Evolutionary conservation across 2,113 vertebrate species (phyloP).

Genomic region (Catharus minimus): DNA sequence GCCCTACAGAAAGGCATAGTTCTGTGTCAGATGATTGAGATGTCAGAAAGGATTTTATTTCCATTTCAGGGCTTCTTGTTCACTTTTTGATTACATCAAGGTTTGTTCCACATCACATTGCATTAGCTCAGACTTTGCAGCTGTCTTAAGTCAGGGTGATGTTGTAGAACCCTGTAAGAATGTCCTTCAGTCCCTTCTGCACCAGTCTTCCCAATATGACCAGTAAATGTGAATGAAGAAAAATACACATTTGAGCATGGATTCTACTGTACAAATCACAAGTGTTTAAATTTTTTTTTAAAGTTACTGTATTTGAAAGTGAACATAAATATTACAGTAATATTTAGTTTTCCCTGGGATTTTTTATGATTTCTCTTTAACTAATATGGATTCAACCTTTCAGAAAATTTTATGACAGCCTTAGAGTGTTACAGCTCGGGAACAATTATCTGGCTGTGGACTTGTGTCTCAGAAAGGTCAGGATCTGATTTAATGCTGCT

Average conservation of each 20-base stretch:
- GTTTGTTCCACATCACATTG: neutral
- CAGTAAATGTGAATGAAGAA: neutral
- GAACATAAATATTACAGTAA: conserved; percentile 5
- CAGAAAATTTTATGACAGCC: conserved; percentile 33
- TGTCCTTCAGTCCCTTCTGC: neutral
- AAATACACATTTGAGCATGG: neutral
- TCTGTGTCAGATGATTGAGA: neutral
- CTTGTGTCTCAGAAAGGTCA: conserved; percentile 39
- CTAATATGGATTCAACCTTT: conserved; percentile 34
- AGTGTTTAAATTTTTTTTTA: neutral
- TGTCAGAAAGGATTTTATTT: neutral
- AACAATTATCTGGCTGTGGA: neutral
- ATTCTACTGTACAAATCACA: neutral
- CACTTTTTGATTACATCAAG: neutral
- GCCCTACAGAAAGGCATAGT: neutral
- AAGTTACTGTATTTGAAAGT: neutral
- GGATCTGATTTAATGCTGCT: conserved; percentile 3
- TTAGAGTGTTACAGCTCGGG: neutral
- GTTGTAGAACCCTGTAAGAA: neutral
- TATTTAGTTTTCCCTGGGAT: neutral
- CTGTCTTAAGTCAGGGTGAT: neutral
- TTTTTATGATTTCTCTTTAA: conserved; percentile 12
- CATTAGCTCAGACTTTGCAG: neutral
- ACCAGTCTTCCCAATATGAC: neutral
- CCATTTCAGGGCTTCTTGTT: neutral